Percentiles rank a stretch among this genome's conserved stretches.
Evolutionary conservation across 23 tunicate genomes (phyloP).

Genomic region (Clavelina lepadiformis): DNA sequence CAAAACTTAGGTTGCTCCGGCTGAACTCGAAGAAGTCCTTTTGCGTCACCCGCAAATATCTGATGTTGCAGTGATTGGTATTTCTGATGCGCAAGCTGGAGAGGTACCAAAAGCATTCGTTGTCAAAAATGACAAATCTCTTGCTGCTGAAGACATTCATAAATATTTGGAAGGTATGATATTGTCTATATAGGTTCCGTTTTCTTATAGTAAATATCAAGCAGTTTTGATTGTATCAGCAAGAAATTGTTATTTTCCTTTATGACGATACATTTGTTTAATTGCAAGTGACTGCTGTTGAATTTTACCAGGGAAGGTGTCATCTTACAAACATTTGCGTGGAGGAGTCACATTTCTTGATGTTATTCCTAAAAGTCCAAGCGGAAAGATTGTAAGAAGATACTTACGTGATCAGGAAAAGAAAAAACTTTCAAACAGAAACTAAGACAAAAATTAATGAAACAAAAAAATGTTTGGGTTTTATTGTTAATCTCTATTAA

Average conservation of each 20-base stretch:
- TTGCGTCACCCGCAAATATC: constrained; percentile 49
- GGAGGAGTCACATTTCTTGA: constrained; percentile 70
- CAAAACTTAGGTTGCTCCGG: constrained; percentile 62
- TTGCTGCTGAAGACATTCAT: constrained; percentile 54
- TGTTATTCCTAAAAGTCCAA: constrained; percentile 54
- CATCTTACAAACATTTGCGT: constrained; percentile 26
- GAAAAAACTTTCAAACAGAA: neutral
- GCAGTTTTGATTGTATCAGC: no score
- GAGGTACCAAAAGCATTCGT: constrained; percentile 90
- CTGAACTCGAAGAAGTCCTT: constrained; percentile 73
- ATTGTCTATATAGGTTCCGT: no score
- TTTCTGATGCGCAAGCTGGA: constrained; percentile 68
- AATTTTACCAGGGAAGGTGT: constrained; percentile 29
- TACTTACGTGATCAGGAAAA: constrained; percentile 19
- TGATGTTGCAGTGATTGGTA: constrained; percentile 86
- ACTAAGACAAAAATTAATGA: constrained; percentile 7
- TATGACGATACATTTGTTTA: no score
- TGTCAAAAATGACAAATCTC: constrained; percentile 28
- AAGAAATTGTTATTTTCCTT: no score
- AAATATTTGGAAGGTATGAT: constrained; percentile 38
- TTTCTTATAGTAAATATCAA: no score
- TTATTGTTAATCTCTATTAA: no score
- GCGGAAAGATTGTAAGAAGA: constrained; percentile 64
- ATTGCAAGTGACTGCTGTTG: no score
- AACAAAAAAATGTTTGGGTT: no score